Conservation (phyloP, 1,140 invertebrate genomes). For the Brachionus plicatilis region DNA sequence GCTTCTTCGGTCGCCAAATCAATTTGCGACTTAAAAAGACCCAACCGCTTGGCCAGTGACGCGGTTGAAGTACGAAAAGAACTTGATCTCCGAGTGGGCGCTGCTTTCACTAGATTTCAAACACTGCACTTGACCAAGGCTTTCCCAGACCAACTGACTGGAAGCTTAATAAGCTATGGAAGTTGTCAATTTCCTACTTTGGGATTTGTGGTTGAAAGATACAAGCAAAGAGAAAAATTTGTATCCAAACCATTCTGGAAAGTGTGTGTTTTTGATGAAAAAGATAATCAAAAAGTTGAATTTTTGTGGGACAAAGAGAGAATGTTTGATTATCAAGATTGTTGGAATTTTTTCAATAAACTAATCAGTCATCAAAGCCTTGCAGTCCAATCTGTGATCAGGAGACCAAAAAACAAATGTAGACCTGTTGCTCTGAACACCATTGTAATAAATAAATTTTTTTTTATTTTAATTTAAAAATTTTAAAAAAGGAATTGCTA, state of each 20-base stretch:
- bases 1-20: conserved; percentile 68
- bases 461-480: conserved; percentile 41
- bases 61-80: conserved; percentile 91
- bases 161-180: conserved; percentile 88
- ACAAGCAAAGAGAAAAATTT: conserved; percentile 79
- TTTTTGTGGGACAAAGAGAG: background rate
- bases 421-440: conserved; percentile 91
- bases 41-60: conserved; percentile 78
- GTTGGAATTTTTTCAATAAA: conserved; percentile 71
- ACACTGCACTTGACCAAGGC: conserved; percentile 79
- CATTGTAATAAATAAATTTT: conserved; percentile 64
- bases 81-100: conserved; percentile 92
- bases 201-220: conserved; percentile 92
- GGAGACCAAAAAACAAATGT: conserved; percentile 91
- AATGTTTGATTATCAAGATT: conserved; percentile 79
- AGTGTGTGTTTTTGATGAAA: conserved; percentile 59
- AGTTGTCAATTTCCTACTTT: conserved; percentile 95
- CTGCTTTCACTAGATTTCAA: conserved; percentile 97
- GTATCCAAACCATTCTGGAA: conserved; percentile 87
- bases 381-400: conserved; percentile 71
- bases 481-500: conserved; percentile 73
- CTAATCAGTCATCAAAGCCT: conserved; percentile 64
- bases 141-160: conserved; percentile 67
- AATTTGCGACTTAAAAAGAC: conserved; percentile 68
- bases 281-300: conserved; percentile 17